These are phyloP conservation scores for Parazoanthus atlanticus DNA, from an alignment of 92 coral and sea anemone species.

Conservation along the genomic window DNA sequence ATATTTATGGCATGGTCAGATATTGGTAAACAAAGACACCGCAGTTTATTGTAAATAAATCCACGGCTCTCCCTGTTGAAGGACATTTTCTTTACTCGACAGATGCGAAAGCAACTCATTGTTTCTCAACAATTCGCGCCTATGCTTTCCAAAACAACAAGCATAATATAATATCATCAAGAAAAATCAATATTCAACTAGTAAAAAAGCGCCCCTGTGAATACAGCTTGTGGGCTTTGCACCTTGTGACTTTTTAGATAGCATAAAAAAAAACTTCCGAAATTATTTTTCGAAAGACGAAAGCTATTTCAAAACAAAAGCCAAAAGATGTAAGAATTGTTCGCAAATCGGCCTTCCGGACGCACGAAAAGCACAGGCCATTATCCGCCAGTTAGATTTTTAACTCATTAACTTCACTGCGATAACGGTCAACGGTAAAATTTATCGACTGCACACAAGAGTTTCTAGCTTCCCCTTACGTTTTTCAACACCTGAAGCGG, in stretches of 20 bases:
- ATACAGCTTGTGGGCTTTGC: background rate
- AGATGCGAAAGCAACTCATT: conserved; percentile 5
- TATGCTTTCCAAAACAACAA: background rate
- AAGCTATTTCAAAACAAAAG: background rate
- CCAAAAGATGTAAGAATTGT: background rate
- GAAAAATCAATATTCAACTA: background rate
- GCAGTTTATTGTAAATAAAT: background rate
- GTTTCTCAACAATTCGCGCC: background rate
- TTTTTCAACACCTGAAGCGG: background rate
- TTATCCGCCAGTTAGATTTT: background rate
- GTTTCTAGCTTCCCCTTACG: background rate
- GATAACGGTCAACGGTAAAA: no score
- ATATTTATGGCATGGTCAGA: background rate
- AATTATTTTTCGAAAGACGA: background rate
- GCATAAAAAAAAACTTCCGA: background rate
- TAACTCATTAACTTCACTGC: background rate
- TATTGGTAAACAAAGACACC: background rate
- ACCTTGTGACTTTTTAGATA: background rate
- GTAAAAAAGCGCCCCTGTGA: background rate
- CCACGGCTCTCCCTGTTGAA: background rate
- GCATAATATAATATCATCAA: background rate
- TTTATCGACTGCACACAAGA: no score
- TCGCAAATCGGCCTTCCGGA: background rate
- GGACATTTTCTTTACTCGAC: background rate
- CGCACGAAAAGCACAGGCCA: background rate